Conservation (phyloP, 2,888 invertebrate genomes). For the Sarcophaga carnaria region DNA sequence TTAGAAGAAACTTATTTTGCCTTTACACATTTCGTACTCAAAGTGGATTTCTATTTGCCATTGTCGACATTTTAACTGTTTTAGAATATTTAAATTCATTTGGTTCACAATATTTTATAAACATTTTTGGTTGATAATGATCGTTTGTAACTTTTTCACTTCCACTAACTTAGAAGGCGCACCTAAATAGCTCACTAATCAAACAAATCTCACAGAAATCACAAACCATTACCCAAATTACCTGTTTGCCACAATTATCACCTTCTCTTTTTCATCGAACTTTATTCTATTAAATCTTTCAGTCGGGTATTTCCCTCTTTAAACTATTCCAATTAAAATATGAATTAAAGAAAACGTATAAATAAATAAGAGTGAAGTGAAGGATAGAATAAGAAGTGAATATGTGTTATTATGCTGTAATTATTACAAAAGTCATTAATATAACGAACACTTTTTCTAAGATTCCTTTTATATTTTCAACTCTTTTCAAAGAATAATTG, state of each 20-base stretch:
- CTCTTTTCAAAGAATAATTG: constrained; percentile 9
- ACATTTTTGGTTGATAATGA: no score
- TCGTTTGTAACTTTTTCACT: no score
- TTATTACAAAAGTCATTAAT: constrained; percentile 67
- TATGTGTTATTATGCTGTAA: constrained; percentile 59
- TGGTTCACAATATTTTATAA: no score
- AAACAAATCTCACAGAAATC: no score
- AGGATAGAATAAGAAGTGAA: not conserved
- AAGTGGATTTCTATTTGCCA: no score
- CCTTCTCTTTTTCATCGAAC: not conserved
- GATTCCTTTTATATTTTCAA: constrained; percentile 27
- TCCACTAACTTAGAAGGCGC: no score
- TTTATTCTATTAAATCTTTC: not conserved
- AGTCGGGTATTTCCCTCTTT: not conserved
- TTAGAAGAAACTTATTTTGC: no score
- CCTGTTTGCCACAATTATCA: not conserved
- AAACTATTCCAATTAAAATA: constrained; percentile 59
- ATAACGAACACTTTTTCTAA: constrained; percentile 52
- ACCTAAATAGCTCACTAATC: no score
- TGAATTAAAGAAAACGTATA: not conserved
- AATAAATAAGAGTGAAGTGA: constrained; percentile 2
- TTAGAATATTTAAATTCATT: no score
- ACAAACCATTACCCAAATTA: no score
- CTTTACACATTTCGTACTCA: no score
- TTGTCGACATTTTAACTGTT: no score